A percentile compares a stretch with the other conserved stretches of the same genome.
Conservation (phyloP, 2,888 invertebrate genomes). For the Eupithecia vulgata region DNA sequence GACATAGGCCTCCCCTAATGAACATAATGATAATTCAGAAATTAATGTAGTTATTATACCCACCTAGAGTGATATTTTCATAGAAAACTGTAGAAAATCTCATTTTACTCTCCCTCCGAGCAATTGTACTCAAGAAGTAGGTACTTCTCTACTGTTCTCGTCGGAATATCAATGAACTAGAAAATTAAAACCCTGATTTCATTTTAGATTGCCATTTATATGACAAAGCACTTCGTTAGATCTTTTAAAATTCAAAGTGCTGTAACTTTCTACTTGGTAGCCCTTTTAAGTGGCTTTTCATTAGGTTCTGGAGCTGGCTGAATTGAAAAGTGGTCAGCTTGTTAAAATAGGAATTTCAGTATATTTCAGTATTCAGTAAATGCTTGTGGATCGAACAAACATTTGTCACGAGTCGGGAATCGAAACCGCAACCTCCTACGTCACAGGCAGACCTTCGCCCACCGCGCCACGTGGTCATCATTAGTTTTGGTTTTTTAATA, state of each 20-base stretch:
- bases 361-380: too few species aligned
- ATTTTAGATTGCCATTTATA: slow-evolving; percentile 36
- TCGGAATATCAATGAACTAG: slow-evolving; percentile 40
- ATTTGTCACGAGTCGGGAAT: too few species aligned
- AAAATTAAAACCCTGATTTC: slow-evolving; percentile 37
- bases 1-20: too few species aligned
- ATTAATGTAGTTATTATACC: not conserved
- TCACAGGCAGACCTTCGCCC: too few species aligned
- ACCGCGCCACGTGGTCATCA: too few species aligned
- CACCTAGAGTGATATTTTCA: not conserved
- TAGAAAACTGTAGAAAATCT: not conserved
- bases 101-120: not conserved
- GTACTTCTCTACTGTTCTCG: not conserved
- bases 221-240: slow-evolving; percentile 27
- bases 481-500: too few species aligned
- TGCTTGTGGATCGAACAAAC: too few species aligned
- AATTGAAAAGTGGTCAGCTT: not conserved
- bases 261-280: slow-evolving; percentile 3
- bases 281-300: not conserved
- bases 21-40: too few species aligned
- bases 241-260: slow-evolving; percentile 19
- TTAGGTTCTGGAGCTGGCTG: not conserved
- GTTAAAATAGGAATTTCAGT: not conserved
- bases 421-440: too few species aligned
- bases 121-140: not conserved